Evolutionary conservation across 2,113 vertebrate species (phyloP), one percentile per base, ranked within the genome.

Genomic region (Calypte anna): DNA sequence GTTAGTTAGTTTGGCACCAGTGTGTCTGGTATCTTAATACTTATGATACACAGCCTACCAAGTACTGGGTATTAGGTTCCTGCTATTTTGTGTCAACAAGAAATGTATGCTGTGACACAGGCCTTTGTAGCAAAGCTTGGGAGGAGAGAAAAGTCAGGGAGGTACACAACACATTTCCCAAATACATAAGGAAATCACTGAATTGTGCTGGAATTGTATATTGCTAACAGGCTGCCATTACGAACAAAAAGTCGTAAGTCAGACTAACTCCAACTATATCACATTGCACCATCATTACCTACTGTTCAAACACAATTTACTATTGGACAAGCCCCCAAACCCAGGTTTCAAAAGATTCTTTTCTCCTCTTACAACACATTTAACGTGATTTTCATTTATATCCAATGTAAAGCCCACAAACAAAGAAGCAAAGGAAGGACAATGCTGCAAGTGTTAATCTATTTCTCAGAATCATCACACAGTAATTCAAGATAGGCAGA

Each of bases 1-100:
- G 40, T 85, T 91, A 84, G 91, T 87, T 85, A 63, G 84, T 93
- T 95, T 94, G 97, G 97, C 97, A 98, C 97, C 97, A 96, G 89
- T 3, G 21, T 92, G 97, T 97, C 97, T 98, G 95, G 61, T 83
- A 67, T n/a, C 79, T 50, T 31, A 89, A 92, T 63, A 64, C 77
- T 91, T 76, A 80, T 2, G 46, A 95, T 77, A 78, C 82, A 90
- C 68, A 91, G 69, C 51, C 44, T 73, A 94, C 87, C 80, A 79
- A 88, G 64, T 30, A 85, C 27, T 11, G 7, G 8, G 59, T 78
- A 94, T 88, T 95, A 88, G 53, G 93, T 83, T 96, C 48, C 92
- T 92, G 62, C 51, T 70, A 58, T 86, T 92, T 73, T 85, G 81
- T 88, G 46, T 81, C 78, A 97, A 97, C 74, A 93, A 94, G 88